Percentiles rank a stretch among this genome's conserved stretches.
Evolutionary conservation across 2,888 invertebrate genomes (phyloP).

Genomic region (Scaeva pyrastri): DNA sequence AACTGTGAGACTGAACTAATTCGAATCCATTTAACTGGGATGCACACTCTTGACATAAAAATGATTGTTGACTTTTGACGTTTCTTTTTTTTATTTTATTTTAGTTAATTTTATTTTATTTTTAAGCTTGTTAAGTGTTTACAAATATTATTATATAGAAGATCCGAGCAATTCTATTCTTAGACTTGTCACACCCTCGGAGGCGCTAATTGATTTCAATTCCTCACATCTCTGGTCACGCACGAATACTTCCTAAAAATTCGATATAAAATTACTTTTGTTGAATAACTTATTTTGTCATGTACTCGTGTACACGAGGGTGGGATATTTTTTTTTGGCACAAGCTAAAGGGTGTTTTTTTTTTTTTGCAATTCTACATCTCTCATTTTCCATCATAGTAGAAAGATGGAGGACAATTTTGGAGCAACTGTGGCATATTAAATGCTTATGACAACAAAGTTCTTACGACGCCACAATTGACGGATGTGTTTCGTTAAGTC

Average conservation of each 20-base stretch:
- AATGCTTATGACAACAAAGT: no score
- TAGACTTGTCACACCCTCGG: conserved; percentile 61
- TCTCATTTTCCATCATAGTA: no score
- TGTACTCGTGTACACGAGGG: neutral
- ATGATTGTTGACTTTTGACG: conserved; percentile 28
- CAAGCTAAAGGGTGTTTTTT: neutral
- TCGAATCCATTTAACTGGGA: conserved; percentile 31
- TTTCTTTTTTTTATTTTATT: conserved; percentile 41
- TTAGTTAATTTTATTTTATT: neutral
- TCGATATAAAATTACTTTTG: conserved; percentile 21
- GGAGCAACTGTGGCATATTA: no score
- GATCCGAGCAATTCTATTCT: conserved; percentile 62
- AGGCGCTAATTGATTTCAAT: conserved; percentile 68
- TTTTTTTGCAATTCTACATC: no score
- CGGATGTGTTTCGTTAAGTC: no score
- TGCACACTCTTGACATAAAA: conserved; percentile 17
- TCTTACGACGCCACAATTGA: no score
- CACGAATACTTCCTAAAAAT: conserved; percentile 50
- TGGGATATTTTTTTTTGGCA: neutral
- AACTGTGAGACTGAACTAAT: conserved; percentile 52
- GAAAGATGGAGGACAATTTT: no score
- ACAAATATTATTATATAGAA: conserved; percentile 53
- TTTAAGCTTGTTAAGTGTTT: conserved; percentile 3
- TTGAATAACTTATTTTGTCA: neutral
- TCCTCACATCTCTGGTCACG: conserved; percentile 29